These are phyloP conservation scores for Aleiodes testaceus DNA, from an alignment of 2,888 invertebrate genomes.

Conservation along the genomic window DNA sequence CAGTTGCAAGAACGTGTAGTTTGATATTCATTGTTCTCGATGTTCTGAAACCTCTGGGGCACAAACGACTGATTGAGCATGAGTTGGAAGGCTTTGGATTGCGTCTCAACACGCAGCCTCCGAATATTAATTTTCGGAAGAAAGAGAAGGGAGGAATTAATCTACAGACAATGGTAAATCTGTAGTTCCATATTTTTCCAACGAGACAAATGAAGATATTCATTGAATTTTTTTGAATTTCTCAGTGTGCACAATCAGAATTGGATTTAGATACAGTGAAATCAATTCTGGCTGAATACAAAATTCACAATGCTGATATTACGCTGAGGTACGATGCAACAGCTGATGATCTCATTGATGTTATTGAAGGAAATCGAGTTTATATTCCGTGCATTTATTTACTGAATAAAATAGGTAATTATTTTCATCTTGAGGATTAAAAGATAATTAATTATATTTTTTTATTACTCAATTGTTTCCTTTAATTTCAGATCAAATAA, in stretches of 20 bases:
- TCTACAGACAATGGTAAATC: conserved; percentile 87
- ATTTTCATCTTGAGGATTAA: conserved; percentile 1
- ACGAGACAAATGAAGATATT: neutral
- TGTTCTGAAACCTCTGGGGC: conserved; percentile 96
- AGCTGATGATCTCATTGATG: conserved; percentile 98
- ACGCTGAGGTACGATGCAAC: conserved; percentile 95
- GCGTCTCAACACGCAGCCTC: conserved; percentile 95
- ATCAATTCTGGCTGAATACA: conserved; percentile 96
- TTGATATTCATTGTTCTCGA: conserved; percentile 98
- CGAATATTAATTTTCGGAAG: conserved; percentile 95
- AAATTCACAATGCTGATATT: conserved; percentile 99
- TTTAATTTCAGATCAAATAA: conserved; percentile 85
- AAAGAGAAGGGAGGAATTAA: conserved; percentile 99
- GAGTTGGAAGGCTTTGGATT: conserved; percentile 99
- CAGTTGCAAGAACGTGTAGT: conserved; percentile 98
- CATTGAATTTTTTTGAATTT: neutral
- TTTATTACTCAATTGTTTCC: neutral
- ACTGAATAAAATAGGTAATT: conserved; percentile 95
- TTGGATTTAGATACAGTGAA: conserved; percentile 96
- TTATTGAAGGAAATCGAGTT: conserved; percentile 98
- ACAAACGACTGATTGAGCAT: conserved; percentile 96
- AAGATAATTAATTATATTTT: neutral
- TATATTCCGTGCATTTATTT: conserved; percentile 99
- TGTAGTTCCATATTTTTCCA: conserved; percentile 8
- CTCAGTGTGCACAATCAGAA: conserved; percentile 89